Evolutionary conservation across 1,140 invertebrate genomes (phyloP).

Genomic region (Ips typographus): DNA sequence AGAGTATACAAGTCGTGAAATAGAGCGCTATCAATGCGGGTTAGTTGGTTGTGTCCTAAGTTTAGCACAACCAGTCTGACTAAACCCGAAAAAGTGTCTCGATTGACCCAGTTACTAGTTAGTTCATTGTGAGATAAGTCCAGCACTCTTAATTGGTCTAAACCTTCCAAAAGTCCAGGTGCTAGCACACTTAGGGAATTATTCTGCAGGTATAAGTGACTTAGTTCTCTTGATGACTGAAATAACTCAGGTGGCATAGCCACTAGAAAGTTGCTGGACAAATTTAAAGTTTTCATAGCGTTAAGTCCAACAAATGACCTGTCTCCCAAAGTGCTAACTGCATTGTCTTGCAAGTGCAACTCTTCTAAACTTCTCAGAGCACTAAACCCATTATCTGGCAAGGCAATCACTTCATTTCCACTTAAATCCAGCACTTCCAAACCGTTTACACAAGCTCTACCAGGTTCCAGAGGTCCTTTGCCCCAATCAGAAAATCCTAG

Average conservation of each 20-base stretch:
- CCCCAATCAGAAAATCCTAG: constrained; percentile 70
- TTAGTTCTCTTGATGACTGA: constrained; percentile 64
- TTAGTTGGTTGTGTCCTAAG: constrained; percentile 72
- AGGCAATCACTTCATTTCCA: constrained; percentile 67
- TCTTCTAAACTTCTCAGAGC: constrained; percentile 65
- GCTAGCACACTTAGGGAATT: constrained; percentile 76
- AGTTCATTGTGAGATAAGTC: constrained; percentile 78
- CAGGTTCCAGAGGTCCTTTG: constrained; percentile 53
- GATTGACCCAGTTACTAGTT: constrained; percentile 76
- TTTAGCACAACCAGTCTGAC: constrained; percentile 73
- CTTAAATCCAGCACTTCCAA: constrained; percentile 74
- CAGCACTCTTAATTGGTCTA: constrained; percentile 74
- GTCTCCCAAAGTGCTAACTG: constrained; percentile 69
- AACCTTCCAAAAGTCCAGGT: constrained; percentile 71
- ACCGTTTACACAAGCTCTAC: constrained; percentile 62
- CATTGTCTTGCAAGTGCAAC: constrained; percentile 72
- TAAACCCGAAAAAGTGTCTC: constrained; percentile 74
- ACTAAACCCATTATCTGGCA: constrained; percentile 69
- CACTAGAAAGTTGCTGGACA: constrained; percentile 75
- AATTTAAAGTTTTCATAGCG: constrained; percentile 68
- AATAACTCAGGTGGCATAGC: constrained; percentile 75
- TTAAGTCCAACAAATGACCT: constrained; percentile 68
- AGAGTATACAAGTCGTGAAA: constrained; percentile 76
- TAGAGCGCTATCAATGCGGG: constrained; percentile 67
- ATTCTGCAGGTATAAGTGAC: constrained; percentile 75